Percentiles rank a stretch among this genome's conserved stretches.
Evolutionary conservation across 2,113 vertebrate genomes (phyloP).

Genomic region (Gallinago jamesoni): DNA sequence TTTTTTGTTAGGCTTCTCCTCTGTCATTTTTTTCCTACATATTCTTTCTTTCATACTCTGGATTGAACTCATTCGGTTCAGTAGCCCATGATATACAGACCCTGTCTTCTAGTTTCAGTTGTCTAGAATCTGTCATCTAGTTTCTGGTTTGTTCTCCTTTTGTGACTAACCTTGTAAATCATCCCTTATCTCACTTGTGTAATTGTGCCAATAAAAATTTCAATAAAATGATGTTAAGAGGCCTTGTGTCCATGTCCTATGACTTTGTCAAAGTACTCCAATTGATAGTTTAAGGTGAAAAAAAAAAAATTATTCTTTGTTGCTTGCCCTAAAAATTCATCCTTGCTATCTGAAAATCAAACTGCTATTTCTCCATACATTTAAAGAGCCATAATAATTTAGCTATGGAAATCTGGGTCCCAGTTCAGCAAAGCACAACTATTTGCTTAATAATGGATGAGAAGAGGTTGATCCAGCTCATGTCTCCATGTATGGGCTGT

Average conservation of each 20-base stretch:
- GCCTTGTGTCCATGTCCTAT: neutral
- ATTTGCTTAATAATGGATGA: neutral
- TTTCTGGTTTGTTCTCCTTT: conserved; percentile 24
- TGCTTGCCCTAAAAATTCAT: neutral
- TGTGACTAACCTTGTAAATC: conserved; percentile 33
- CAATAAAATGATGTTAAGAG: neutral
- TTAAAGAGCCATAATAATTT: neutral
- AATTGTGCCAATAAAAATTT: conserved; percentile 23
- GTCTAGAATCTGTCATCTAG: neutral
- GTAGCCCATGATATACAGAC: neutral
- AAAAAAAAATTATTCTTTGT: neutral
- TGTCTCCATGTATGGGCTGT: neutral
- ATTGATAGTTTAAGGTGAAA: neutral
- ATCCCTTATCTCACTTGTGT: neutral
- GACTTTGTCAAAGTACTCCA: neutral
- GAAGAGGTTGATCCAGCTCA: neutral
- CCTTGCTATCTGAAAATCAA: neutral
- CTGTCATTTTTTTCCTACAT: neutral
- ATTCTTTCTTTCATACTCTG: neutral
- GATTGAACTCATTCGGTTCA: neutral
- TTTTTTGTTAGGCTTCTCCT: neutral
- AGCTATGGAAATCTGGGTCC: neutral
- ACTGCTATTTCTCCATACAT: neutral
- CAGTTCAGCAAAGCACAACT: neutral
- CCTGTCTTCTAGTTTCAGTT: neutral